Evolutionary conservation across 2,888 invertebrate genomes (phyloP).

Genomic region (Epinotia demarniana): DNA sequence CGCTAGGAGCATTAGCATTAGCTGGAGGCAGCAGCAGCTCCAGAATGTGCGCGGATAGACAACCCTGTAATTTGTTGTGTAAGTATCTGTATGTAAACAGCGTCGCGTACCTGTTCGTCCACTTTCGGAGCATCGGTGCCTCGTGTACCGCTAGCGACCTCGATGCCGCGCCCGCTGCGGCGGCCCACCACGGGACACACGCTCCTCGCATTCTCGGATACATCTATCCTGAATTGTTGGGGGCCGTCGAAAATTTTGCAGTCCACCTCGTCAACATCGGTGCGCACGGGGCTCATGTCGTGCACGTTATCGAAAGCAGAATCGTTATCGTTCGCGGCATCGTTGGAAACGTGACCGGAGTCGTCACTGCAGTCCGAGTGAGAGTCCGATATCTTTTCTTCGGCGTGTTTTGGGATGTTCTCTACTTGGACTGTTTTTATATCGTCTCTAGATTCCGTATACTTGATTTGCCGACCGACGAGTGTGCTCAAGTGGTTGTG

Average conservation of each 20-base stretch:
- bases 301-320: constrained; percentile 69
- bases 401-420: constrained; percentile 73
- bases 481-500: constrained; percentile 82
- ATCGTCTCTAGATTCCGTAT: constrained; percentile 75
- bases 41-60: constrained; percentile 55
- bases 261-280: constrained; percentile 70
- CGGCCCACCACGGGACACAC: constrained; percentile 80
- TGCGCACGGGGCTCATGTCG: constrained; percentile 63
- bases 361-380: constrained; percentile 91
- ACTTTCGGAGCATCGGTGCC: constrained; percentile 80
- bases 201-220: constrained; percentile 72
- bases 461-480: constrained; percentile 80
- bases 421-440: constrained; percentile 71
- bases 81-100: constrained; percentile 77
- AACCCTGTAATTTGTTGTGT: constrained; percentile 75
- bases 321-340: constrained; percentile 90
- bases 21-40: constrained; percentile 15
- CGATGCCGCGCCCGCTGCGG: constrained; percentile 76
- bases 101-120: constrained; percentile 83
- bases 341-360: constrained; percentile 92
- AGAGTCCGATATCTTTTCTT: constrained; percentile 84
- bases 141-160: constrained; percentile 83
- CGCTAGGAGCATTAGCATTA: constrained; percentile 22
- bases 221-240: constrained; percentile 74
- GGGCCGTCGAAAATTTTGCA: constrained; percentile 71